These are phyloP conservation scores for Lepus americanus DNA, from an alignment of 2,113 vertebrate genomes.

Conservation along the genomic window DNA sequence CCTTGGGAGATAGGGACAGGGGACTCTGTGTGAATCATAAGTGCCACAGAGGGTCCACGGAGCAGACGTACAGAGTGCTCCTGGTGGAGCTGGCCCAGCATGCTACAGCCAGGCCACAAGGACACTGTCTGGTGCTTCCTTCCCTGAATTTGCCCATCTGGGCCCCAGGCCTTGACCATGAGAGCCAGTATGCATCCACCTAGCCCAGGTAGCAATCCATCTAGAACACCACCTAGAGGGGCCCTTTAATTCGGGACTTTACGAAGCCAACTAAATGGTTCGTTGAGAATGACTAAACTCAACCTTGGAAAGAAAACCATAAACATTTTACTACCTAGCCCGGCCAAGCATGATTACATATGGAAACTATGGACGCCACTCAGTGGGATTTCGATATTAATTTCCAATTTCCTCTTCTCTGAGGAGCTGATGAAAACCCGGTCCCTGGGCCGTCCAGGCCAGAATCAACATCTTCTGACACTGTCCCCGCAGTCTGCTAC, in stretches of 20 bases:
- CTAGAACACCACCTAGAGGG: slow-evolving; percentile 60
- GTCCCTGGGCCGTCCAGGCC: slow-evolving; percentile 56
- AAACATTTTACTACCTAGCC: slow-evolving; percentile 82
- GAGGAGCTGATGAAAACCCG: slow-evolving; percentile 78
- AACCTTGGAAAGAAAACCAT: slow-evolving; percentile 83
- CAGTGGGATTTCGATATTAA: slow-evolving; percentile 83
- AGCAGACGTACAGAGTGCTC: neutral
- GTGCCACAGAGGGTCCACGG: neutral
- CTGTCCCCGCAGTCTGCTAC: neutral
- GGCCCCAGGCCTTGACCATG: neutral
- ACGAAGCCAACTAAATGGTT: slow-evolving; percentile 82
- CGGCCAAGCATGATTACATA: slow-evolving; percentile 83
- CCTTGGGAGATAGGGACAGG: neutral
- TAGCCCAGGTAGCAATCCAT: slow-evolving; percentile 19
- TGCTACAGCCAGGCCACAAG: rapidly evolving
- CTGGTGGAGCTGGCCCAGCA: neutral
- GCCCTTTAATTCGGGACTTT: slow-evolving; percentile 64
- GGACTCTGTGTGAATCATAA: neutral
- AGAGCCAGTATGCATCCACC: neutral
- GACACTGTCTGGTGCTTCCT: neutral
- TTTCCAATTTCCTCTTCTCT: slow-evolving; percentile 82
- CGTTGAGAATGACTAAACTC: slow-evolving; percentile 81
- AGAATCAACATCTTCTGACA: neutral
- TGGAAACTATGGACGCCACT: slow-evolving; percentile 82
- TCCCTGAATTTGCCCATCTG: neutral